Evolutionary conservation across 2,113 vertebrate species (phyloP).

Genomic region (Vulpes lagopus): DNA sequence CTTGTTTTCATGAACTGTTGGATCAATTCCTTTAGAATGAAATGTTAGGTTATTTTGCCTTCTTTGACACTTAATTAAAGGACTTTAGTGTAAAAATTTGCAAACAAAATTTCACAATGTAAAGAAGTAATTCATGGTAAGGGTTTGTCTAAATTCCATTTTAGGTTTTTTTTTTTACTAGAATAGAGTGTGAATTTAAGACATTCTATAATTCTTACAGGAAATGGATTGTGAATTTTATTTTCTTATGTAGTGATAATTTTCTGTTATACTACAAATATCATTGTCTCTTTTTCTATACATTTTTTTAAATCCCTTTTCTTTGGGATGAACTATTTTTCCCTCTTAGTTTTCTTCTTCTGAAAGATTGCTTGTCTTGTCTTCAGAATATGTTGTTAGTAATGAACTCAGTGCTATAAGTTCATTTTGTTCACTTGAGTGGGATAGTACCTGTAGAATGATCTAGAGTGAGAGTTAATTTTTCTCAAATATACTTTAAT

Average conservation of each 20-base stretch:
- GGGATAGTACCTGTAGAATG: background rate
- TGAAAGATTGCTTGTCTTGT: constrained; percentile 43
- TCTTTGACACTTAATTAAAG: background rate
- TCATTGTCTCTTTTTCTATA: background rate
- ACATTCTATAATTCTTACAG: constrained; percentile 47
- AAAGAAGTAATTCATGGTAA: constrained; percentile 41
- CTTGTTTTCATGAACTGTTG: constrained; percentile 5
- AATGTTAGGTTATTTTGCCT: background rate
- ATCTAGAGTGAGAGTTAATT: background rate
- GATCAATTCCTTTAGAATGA: constrained; percentile 21
- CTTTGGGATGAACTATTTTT: background rate
- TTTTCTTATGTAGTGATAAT: background rate
- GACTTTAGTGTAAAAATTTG: constrained; percentile 32
- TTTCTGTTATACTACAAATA: background rate
- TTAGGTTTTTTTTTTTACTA: constrained; percentile 15
- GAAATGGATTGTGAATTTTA: constrained; percentile 36
- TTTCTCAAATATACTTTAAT: constrained; percentile 44
- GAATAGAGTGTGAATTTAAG: constrained; percentile 55
- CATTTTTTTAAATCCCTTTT: constrained; percentile 27
- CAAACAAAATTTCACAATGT: background rate
- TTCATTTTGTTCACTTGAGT: constrained; percentile 42
- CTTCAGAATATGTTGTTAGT: background rate
- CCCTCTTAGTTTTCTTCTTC: background rate
- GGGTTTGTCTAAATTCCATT: constrained; percentile 21
- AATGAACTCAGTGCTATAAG: constrained; percentile 5